Percentiles rank a stretch among this genome's conserved stretches.
These are phyloP conservation scores for Zeus faber DNA, from an alignment of 2,113 vertebrate genomes.

Conservation along the genomic window DNA sequence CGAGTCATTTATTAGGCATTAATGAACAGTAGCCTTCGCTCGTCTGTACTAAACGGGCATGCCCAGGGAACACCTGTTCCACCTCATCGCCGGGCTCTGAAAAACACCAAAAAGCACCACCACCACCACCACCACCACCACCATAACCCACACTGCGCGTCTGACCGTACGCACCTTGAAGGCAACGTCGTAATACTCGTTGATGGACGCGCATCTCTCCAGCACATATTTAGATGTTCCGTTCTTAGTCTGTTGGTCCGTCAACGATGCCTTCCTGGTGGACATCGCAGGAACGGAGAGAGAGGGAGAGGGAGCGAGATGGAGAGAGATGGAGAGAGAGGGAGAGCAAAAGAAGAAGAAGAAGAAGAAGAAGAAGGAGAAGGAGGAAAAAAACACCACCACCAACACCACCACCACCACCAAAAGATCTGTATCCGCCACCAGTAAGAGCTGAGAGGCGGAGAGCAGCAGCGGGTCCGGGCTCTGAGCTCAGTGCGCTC, in stretches of 20 bases:
- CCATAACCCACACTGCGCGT: not conserved
- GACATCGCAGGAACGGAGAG: conserved; percentile 62
- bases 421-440: no score
- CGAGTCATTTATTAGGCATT: no score
- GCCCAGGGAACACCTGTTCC: no score
- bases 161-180: conserved; percentile 76
- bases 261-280: conserved; percentile 61
- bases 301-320: conserved; percentile 7
- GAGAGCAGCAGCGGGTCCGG: no score
- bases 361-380: conserved; percentile 30
- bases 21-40: no score
- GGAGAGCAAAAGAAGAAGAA: not conserved
- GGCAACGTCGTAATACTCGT: conserved; percentile 78
- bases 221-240: conserved; percentile 75
- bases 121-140: not conserved
- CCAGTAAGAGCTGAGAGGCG: no score
- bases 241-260: conserved; percentile 69
- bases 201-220: conserved; percentile 77
- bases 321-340: conserved; percentile 20
- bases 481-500: no score
- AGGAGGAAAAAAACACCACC: not conserved
- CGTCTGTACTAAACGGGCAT: no score
- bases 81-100: no score
- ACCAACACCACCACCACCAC: no score
- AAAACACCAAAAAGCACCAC: no score